A percentile compares a stretch with the other conserved stretches of the same genome.
phyloP scores from a whole-genome alignment of 1,140 invertebrate species.

The Pomacea maculata region DNA sequence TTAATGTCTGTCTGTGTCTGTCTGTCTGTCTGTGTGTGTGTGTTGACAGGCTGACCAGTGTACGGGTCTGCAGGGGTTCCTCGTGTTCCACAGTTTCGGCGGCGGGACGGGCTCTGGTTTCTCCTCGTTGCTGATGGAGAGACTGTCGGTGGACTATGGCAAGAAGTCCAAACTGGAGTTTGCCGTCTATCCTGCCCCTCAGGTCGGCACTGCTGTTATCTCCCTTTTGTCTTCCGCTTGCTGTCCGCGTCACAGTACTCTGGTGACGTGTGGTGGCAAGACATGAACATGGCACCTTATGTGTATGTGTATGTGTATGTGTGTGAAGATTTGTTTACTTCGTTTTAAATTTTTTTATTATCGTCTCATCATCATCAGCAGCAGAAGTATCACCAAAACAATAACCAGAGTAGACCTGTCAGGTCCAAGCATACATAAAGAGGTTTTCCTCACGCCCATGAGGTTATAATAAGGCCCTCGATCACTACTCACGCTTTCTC shows the following conservation, averaged over 20 bases:
- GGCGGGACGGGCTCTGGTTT: constrained; percentile 7
- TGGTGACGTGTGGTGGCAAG: not conserved
- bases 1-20: not conserved
- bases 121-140: not conserved
- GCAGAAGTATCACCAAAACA: too few relatives aligned
- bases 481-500: too few relatives aligned
- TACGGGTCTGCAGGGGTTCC: constrained; percentile 61
- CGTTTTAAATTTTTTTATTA: too few relatives aligned
- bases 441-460: too few relatives aligned
- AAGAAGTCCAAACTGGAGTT: not conserved
- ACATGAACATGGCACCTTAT: not conserved
- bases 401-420: too few relatives aligned
- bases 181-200: not conserved
- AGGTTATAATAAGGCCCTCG: too few relatives aligned
- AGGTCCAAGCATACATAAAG: too few relatives aligned
- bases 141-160: not conserved
- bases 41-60: constrained; percentile 49
- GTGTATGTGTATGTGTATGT: constrained; percentile 9
- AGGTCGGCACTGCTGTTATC: not conserved
- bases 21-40: not conserved
- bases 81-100: constrained; percentile 50
- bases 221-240: not conserved
- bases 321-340: not conserved
- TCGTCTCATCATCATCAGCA: too few relatives aligned
- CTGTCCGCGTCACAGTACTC: not conserved